phyloP scores from a whole-genome alignment of 2,113 vertebrate genomes.

The Dromas ardeola region DNA sequence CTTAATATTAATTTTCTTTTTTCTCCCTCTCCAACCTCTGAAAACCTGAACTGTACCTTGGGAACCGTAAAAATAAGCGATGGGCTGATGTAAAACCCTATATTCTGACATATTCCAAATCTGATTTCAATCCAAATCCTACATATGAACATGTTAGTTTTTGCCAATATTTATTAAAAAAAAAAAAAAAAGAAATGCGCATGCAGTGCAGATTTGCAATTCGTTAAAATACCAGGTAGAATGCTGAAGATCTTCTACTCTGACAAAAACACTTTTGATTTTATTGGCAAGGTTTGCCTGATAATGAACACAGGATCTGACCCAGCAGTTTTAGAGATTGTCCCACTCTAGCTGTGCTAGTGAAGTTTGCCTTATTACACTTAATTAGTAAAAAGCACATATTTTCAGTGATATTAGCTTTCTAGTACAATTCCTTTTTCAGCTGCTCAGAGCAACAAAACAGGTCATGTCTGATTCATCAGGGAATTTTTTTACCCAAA shows the following conservation, averaged over 20 bases:
- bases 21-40: neutral
- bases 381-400: neutral
- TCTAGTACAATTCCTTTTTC: neutral
- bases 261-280: neutral
- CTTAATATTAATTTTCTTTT: neutral
- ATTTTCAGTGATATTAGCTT: neutral
- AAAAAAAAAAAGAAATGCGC: neutral
- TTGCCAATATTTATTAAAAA: neutral
- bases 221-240: neutral
- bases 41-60: conserved; percentile 10
- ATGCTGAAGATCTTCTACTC: neutral
- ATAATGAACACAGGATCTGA: neutral
- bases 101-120: neutral
- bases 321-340: neutral
- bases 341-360: neutral
- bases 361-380: neutral
- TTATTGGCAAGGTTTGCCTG: neutral
- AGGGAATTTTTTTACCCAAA: neutral
- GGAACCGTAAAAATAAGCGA: neutral
- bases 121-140: neutral
- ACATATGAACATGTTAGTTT: neutral
- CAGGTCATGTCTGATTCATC: neutral
- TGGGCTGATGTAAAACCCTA: neutral
- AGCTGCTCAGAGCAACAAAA: neutral
- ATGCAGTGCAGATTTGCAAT: neutral